These are phyloP conservation scores for Brachionus calyciflorus DNA, from an alignment of 1,140 invertebrate species.

Conservation along the genomic window DNA sequence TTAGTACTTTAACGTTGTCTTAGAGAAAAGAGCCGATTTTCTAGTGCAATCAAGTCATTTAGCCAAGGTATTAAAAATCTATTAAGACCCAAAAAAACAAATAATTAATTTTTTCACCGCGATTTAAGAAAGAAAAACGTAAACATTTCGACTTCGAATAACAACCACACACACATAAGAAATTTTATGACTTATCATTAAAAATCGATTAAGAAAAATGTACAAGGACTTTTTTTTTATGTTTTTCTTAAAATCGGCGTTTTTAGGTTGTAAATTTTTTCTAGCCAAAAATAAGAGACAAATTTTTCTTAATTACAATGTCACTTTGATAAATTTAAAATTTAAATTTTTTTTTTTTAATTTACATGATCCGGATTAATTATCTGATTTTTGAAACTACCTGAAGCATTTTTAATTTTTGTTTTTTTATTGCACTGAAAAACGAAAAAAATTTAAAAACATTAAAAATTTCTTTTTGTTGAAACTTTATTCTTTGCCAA, in stretches of 20 bases:
- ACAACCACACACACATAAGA: no score
- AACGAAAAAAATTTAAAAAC: no score
- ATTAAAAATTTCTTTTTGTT: no score
- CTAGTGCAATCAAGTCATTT: not conserved
- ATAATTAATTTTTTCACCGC: slow-evolving; percentile 1
- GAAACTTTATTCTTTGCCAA: slow-evolving; percentile 29
- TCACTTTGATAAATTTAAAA: slow-evolving; percentile 3
- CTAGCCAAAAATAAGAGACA: no score
- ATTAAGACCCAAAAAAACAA: slow-evolving; percentile 11
- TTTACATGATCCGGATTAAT: slow-evolving; percentile 42
- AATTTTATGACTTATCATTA: slow-evolving; percentile 45
- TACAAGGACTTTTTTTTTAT: slow-evolving; percentile 27
- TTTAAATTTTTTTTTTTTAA: no score
- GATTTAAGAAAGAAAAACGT: not conserved
- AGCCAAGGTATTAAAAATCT: not conserved
- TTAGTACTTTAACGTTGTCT: no score
- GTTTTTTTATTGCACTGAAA: slow-evolving; percentile 16
- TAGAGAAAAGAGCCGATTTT: not conserved
- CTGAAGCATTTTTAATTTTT: slow-evolving; percentile 20
- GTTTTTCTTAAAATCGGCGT: no score
- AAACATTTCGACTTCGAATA: no score
- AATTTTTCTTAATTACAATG: slow-evolving; percentile 27
- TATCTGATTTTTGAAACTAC: slow-evolving; percentile 40
- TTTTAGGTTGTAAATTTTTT: not conserved
- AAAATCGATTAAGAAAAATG: slow-evolving; percentile 27